These are phyloP conservation scores for Propithecus perrieri DNA, from an alignment of 2,797 vertebrate genomes.

Conservation along the genomic window DNA sequence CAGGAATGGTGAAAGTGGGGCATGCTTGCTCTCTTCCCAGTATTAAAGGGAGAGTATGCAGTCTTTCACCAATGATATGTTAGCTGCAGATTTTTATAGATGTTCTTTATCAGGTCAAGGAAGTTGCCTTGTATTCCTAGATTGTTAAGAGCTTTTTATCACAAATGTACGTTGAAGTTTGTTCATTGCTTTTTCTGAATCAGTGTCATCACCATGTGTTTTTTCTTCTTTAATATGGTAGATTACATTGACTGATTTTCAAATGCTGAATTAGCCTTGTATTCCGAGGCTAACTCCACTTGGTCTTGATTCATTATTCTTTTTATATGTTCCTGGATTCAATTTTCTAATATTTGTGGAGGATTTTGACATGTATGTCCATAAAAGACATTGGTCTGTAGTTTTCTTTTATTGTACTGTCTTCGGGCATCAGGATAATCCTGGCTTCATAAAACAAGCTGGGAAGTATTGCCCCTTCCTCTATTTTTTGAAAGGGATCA, in stretches of 20 bases:
- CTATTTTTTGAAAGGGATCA: background rate
- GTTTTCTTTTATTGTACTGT: background rate
- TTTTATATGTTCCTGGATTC: background rate
- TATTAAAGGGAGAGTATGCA: background rate
- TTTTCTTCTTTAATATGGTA: background rate
- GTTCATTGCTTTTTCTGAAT: conserved; percentile 32
- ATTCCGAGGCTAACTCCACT: background rate
- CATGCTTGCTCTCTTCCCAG: background rate
- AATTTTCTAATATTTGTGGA: background rate
- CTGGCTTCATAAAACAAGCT: background rate
- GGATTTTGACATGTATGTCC: background rate
- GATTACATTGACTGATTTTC: background rate
- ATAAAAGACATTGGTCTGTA: background rate
- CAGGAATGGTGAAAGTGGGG: background rate
- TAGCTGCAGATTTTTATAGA: background rate
- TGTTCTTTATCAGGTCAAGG: background rate
- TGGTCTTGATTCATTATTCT: background rate
- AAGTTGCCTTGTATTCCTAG: background rate
- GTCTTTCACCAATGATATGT: background rate
- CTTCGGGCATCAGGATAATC: background rate
- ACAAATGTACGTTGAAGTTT: background rate
- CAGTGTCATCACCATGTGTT: background rate
- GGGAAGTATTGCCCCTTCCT: background rate
- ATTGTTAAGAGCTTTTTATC: background rate
- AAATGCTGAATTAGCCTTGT: background rate